These are phyloP conservation scores for Lordiphosa stackelbergi DNA, from an alignment of 1,140 invertebrate species.

Conservation along the genomic window DNA sequence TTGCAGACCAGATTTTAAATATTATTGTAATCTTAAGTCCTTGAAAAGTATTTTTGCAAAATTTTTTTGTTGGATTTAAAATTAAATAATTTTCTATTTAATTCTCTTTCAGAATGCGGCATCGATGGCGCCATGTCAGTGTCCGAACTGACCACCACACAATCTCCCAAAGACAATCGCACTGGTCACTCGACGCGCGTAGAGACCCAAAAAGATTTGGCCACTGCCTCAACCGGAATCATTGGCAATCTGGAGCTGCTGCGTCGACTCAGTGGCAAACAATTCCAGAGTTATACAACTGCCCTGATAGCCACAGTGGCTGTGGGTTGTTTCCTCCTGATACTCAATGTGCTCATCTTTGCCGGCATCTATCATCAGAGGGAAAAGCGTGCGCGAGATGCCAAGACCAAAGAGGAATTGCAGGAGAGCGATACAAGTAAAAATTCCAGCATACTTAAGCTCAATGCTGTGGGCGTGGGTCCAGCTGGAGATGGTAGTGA, in stretches of 20 bases:
- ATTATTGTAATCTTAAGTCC: too few species aligned
- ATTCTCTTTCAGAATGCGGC: slow-evolving; percentile 77
- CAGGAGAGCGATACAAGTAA: slow-evolving; percentile 81
- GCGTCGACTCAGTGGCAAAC: slow-evolving; percentile 85
- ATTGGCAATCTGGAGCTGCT: slow-evolving; percentile 77
- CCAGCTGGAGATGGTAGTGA: slow-evolving; percentile 39
- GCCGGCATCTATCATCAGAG: slow-evolving; percentile 95
- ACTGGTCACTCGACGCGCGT: slow-evolving; percentile 20
- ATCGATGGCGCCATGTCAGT: slow-evolving; percentile 81
- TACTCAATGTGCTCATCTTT: slow-evolving; percentile 95
- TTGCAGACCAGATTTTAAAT: too few species aligned
- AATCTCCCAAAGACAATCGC: slow-evolving; percentile 63
- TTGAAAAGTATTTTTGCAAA: too few species aligned
- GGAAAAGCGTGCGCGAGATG: slow-evolving; percentile 81
- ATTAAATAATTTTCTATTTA: not conserved
- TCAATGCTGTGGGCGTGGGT: slow-evolving; percentile 48
- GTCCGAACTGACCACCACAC: slow-evolving; percentile 76
- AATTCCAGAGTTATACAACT: slow-evolving; percentile 92
- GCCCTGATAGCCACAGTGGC: slow-evolving; percentile 95
- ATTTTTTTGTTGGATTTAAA: too few species aligned
- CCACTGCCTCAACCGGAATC: slow-evolving; percentile 67
- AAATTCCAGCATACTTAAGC: slow-evolving; percentile 66
- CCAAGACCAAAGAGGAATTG: slow-evolving; percentile 86
- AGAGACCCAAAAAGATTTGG: slow-evolving; percentile 66
- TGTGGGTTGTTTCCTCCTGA: slow-evolving; percentile 91